Base-by-base conservation (phyloP, 2,888 invertebrate species). In the Buathra laborator region DNA sequence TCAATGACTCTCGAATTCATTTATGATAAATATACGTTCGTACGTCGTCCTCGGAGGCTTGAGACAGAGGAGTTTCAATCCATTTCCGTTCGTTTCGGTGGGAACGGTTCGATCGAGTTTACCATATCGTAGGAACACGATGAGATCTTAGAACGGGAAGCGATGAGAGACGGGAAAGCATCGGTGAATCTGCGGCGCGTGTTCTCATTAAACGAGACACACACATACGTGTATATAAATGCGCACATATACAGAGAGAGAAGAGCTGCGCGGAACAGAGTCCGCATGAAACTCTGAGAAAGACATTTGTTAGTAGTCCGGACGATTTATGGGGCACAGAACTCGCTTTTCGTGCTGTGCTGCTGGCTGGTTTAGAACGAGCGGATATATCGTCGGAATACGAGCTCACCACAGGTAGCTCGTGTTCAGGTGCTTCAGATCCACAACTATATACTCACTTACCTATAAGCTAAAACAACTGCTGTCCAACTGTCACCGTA, bases 291-390 rank as follows among this genome's bases (percentile, higher is more conserved):
- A 84, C 86, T 83, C 85, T 81, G 84, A 84, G 84, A 70, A 87
- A 86, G 84, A 86, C 87, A 87, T 90, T 88, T 88, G 88, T 90
- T 86, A 86, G 85, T 78, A 84, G 81, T 71, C 86, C 68, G 79
- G 78, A 83, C 75, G 86, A 90, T 90, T 89, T 89, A 90, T 90
- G 87, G 84, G 87, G 84, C 81, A 62, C 67, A 51, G 88, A 90
- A 88, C 88, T 89, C 87, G 88, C 87, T 89, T 87, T 88, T 86
- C 56, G 81, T 78, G 67, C 81, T 78, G 79, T 83, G 80, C 70
- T 74, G 77, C 14, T 53, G 68, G 72, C 37, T 37, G 37, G 37
- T 37, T 72, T 71, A 77, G 81, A 81, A 32, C 72, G 29, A 44
- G 67, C 66, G 46, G 67, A 72, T 84, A 72, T 80, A 81, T 84